phyloP scores from a whole-genome alignment of 2,797 vertebrate species.

The Enteromius thamalakanensis region DNA sequence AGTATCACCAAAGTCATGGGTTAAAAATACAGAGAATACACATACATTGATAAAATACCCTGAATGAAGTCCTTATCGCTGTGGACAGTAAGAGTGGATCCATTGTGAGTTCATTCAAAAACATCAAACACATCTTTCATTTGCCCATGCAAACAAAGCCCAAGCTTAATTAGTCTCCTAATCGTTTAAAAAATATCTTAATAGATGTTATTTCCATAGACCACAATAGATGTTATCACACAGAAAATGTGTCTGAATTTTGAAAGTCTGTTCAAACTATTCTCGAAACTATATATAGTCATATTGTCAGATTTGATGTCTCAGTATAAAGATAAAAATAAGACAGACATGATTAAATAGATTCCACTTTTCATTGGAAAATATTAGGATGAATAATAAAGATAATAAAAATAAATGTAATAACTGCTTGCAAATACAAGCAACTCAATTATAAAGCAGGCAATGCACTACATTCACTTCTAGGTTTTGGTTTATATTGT shows the following conservation, averaged over 20 bases:
- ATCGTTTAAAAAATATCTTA: not conserved
- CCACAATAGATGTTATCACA: not conserved
- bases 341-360: conserved; percentile 4
- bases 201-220: not conserved
- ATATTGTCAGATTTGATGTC: not conserved
- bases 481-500: not conserved
- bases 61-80: not conserved
- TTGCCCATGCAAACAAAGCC: not conserved
- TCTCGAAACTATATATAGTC: not conserved
- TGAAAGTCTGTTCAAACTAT: not conserved
- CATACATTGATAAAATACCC: not conserved
- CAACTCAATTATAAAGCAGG: not conserved
- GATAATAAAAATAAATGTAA: not conserved
- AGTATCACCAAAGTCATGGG: not conserved
- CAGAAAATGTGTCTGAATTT: not conserved
- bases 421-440: not conserved
- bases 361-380: conserved; percentile 11
- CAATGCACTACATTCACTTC: not conserved
- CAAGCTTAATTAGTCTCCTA: not conserved
- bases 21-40: not conserved
- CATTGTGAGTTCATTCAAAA: not conserved
- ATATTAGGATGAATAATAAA: not conserved
- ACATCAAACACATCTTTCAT: conserved; percentile 12
- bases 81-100: not conserved
- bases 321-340: not conserved